Base-by-base conservation (phyloP, 2,113 vertebrate species). In the Phycodurus eques region DNA sequence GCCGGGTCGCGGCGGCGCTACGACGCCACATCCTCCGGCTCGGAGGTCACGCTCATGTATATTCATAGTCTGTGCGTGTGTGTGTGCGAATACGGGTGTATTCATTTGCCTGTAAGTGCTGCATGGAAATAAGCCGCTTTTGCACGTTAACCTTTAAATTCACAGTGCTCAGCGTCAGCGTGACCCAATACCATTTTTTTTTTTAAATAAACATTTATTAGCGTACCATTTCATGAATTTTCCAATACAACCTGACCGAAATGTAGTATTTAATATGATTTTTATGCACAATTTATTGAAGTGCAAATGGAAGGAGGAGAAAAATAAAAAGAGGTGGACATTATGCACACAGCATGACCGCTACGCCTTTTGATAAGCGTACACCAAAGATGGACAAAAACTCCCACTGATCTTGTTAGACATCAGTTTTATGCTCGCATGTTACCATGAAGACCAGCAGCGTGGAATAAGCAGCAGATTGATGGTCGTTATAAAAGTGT, bases 321-420 rank as follows among this genome's bases (percentile, higher is more conserved):
- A 9, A n/a, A 9, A n/a, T n/a, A n/a, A 10, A 20, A 56, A 56
- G 20, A 10, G 53, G 53, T n/a, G 44, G 19, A 53, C 8, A 7
- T 56, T 56, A 56, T n/a, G 44, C 51, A 77, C 75, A 76, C 71
- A 10, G 78, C 76, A 87, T 87, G 81, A 73, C 71, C 60, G 67
- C 78, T 43, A 67, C 70, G 74, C 77, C 71, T 74, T 63, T 60
- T 66, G 43, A 35, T 85, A 12, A 81, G 79, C 53, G 5, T 19
- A 54, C 77, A 77, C 72, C 78, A 83, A 80, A 74, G 68, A 77
- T 56, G 75, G 73, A 73, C 79, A 35, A 73, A 82, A 70, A 62
- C 27, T 27, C 65, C 59, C 33, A n/a, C 67, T 76, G 71, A 64
- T 70, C 39, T 46, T 59, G 17, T 67, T 12, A 71, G 2, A 13